Conservation (phyloP, 2,888 invertebrate genomes). For the Ligdia adustata region DNA sequence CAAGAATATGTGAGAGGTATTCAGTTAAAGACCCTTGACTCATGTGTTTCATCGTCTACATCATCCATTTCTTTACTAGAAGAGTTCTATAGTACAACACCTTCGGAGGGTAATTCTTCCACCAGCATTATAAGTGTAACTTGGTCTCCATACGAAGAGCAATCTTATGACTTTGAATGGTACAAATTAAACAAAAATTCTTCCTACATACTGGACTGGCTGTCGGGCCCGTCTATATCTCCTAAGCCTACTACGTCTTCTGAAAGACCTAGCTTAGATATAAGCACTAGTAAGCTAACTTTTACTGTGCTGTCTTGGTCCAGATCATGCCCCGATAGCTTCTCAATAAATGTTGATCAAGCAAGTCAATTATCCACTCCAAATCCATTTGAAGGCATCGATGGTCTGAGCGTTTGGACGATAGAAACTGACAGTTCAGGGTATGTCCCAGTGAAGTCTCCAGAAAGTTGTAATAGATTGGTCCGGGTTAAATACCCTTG, state of each 20-base stretch:
- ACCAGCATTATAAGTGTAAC: neutral
- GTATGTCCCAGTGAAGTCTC: neutral
- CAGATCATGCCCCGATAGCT: conserved; percentile 3
- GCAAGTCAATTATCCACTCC: neutral
- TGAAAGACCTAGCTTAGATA: conserved; percentile 15
- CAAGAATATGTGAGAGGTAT: too few species aligned
- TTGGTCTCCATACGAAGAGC: neutral
- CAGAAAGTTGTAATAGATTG: conserved; percentile 11
- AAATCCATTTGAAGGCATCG: neutral
- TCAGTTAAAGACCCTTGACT: too few species aligned
- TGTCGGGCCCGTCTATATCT: conserved; percentile 12
- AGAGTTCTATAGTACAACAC: neutral
- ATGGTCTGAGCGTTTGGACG: conserved; percentile 49
- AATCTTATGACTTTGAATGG: conserved; percentile 5
- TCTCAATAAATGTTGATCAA: neutral
- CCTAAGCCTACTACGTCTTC: conserved; percentile 44
- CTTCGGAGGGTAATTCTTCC: neutral
- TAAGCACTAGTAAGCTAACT: conserved; percentile 28
- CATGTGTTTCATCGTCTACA: too few species aligned
- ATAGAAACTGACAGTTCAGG: conserved; percentile 43
- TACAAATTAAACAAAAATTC: neutral
- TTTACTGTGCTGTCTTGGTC: conserved; percentile 20
- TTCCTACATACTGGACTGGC: neutral
- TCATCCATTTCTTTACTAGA: neutral
- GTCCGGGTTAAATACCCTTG: conserved; percentile 46